Percentiles rank a stretch among this genome's conserved stretches.
Conservation (phyloP, 2,797 vertebrate genomes). For the Acanthurus lineatus region DNA sequence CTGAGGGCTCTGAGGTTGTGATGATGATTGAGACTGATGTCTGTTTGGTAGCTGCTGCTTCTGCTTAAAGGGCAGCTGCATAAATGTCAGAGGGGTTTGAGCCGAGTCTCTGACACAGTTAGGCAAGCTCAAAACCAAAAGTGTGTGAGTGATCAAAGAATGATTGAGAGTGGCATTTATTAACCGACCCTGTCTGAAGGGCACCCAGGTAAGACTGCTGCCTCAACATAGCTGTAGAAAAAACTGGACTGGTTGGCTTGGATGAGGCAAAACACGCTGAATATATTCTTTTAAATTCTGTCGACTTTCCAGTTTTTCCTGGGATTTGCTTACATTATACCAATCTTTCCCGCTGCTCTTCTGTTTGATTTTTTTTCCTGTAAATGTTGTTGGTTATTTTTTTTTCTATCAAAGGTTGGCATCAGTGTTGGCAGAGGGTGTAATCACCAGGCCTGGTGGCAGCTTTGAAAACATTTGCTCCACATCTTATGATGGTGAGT, state of each 20-base stretch:
- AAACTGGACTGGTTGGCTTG: background rate
- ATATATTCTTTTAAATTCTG: background rate
- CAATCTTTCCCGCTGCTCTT: no score
- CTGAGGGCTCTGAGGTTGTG: constrained; percentile 66
- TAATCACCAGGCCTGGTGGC: no score
- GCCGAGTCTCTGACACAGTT: constrained; percentile 60
- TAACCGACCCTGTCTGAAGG: constrained; percentile 37
- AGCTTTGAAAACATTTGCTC: no score
- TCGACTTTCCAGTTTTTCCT: no score
- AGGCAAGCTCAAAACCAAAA: constrained; percentile 46
- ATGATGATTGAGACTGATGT: constrained; percentile 81
- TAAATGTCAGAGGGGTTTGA: constrained; percentile 68
- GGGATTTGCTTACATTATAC: no score
- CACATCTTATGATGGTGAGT: no score
- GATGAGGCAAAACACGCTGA: background rate
- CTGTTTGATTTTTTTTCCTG: no score
- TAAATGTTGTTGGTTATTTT: no score
- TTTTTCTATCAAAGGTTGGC: no score
- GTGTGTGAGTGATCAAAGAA: constrained; percentile 35
- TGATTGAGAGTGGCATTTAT: constrained; percentile 60
- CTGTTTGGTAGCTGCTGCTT: constrained; percentile 79
- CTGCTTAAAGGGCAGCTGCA: constrained; percentile 73
- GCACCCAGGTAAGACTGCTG: constrained; percentile 36
- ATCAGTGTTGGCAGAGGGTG: no score
- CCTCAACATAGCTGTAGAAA: constrained; percentile 7